Conservation (phyloP, 2,888 invertebrate genomes). For the Zaprionus bogoriensis region DNA sequence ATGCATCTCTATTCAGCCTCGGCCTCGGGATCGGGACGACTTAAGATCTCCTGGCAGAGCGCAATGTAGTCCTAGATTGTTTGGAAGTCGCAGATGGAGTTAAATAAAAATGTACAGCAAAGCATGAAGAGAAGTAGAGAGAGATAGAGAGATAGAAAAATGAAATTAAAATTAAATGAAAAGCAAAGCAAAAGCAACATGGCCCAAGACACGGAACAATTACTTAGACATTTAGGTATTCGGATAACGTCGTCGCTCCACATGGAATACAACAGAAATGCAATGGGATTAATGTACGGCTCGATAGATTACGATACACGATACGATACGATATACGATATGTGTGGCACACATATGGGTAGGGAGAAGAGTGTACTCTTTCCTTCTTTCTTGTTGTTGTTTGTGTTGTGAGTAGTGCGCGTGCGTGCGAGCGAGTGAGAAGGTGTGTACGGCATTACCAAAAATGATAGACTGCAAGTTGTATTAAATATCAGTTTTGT, state of each 20-base stretch:
- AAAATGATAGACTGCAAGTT: slow-evolving; percentile 57
- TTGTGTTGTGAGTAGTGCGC: no score
- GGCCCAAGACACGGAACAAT: slow-evolving; percentile 35
- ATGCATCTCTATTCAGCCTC: slow-evolving; percentile 46
- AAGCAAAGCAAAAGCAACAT: slow-evolving; percentile 24
- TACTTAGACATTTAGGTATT: slow-evolving; percentile 2
- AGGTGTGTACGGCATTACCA: slow-evolving; percentile 16
- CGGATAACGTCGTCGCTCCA: slow-evolving; percentile 19
- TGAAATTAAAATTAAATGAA: slow-evolving; percentile 28
- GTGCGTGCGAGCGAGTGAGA: slow-evolving; percentile 30
- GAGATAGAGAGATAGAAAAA: slow-evolving; percentile 17
- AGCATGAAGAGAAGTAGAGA: slow-evolving; percentile 36
- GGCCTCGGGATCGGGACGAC: slow-evolving; percentile 82
- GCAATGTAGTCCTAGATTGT: slow-evolving; percentile 80
- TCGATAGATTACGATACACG: background rate
- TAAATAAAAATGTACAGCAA: slow-evolving; percentile 40
- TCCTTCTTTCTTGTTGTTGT: background rate
- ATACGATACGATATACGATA: slow-evolving; percentile 2
- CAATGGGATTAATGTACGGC: background rate
- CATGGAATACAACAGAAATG: slow-evolving; percentile 14
- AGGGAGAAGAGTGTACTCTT: background rate
- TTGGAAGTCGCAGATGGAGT: slow-evolving; percentile 25
- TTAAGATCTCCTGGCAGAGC: slow-evolving; percentile 82
- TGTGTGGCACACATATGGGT: slow-evolving; percentile 9
- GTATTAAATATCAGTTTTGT: slow-evolving; percentile 73